Conservation (phyloP, 1,140 invertebrate genomes). For the Meteorus sp. region DNA sequence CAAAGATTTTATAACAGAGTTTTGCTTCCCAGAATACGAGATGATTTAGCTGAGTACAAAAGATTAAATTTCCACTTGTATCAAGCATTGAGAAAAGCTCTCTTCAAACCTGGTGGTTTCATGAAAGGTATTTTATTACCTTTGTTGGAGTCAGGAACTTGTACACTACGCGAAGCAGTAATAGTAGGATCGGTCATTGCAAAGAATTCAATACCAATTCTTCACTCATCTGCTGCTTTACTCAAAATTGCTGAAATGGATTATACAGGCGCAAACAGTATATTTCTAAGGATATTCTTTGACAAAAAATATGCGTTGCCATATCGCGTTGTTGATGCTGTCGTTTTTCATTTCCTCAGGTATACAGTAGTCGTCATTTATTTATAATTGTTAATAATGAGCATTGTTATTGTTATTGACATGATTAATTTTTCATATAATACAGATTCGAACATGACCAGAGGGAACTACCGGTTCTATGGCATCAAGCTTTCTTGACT, state of each 20-base stretch:
- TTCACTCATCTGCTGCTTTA: slow-evolving; percentile 95
- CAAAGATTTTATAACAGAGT: slow-evolving; percentile 96
- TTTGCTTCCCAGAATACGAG: slow-evolving; percentile 87
- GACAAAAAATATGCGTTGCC: slow-evolving; percentile 99
- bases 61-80: slow-evolving; percentile 96
- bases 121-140: slow-evolving; percentile 97
- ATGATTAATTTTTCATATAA: slow-evolving; percentile 1
- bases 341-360: slow-evolving; percentile 95
- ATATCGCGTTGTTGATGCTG: slow-evolving; percentile 91
- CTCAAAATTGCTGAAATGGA: slow-evolving; percentile 97
- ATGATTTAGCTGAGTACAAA: slow-evolving; percentile 95
- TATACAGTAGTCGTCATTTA: no score
- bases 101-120: slow-evolving; percentile 98
- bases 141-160: slow-evolving; percentile 88
- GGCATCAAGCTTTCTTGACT: slow-evolving; percentile 94
- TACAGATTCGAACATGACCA: slow-evolving; percentile 81
- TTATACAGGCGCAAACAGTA: slow-evolving; percentile 95
- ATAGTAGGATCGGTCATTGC: slow-evolving; percentile 91
- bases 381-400: slow-evolving; percentile 2
- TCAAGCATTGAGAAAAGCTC: slow-evolving; percentile 87
- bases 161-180: slow-evolving; percentile 92
- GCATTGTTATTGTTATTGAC: background rate
- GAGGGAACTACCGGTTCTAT: slow-evolving; percentile 88
- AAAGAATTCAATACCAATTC: slow-evolving; percentile 90
- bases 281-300: slow-evolving; percentile 91